Percentiles rank a stretch among this genome's conserved stretches.
Conservation (phyloP, 1,140 invertebrate genomes). For the Macrotrachela quadricornifera region DNA sequence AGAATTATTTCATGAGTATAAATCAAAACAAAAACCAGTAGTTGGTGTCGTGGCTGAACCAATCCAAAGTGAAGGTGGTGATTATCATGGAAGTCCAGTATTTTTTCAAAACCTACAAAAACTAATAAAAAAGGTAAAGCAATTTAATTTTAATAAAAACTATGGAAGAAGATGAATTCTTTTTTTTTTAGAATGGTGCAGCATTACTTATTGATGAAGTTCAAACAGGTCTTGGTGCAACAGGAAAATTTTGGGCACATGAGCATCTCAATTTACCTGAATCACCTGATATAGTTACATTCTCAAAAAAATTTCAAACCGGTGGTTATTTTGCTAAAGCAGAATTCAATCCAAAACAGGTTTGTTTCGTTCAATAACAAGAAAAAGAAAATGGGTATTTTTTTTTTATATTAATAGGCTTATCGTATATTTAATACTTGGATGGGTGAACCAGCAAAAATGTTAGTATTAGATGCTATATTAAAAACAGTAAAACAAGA, state of each 20-base stretch:
- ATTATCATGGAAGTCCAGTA: slow-evolving; percentile 69
- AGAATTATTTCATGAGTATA: too few relatives aligned
- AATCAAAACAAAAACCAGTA: slow-evolving; percentile 47
- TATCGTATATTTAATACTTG: slow-evolving; percentile 95
- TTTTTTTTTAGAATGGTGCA: slow-evolving; percentile 15
- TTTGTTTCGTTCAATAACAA: slow-evolving; percentile 11
- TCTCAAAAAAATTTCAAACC: slow-evolving; percentile 90
- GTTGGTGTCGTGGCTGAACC: slow-evolving; percentile 87
- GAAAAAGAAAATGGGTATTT: background rate
- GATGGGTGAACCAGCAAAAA: slow-evolving; percentile 91
- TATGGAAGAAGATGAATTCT: background rate
- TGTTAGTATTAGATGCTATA: slow-evolving; percentile 63
- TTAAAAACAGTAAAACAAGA: slow-evolving; percentile 62
- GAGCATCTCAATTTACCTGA: slow-evolving; percentile 66
- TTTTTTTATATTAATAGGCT: slow-evolving; percentile 38
- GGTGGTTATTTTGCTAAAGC: slow-evolving; percentile 72
- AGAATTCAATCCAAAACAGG: slow-evolving; percentile 44
- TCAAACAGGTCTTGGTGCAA: slow-evolving; percentile 84
- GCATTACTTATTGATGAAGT: slow-evolving; percentile 82
- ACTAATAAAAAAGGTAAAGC: slow-evolving; percentile 46
- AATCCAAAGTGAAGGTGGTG: slow-evolving; percentile 90
- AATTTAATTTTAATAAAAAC: slow-evolving; percentile 6
- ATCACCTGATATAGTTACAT: slow-evolving; percentile 80
- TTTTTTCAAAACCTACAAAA: slow-evolving; percentile 72
- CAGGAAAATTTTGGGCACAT: slow-evolving; percentile 92